Conservation (phyloP, 2,797 vertebrate species). For the Hylomyscus alleni region DNA sequence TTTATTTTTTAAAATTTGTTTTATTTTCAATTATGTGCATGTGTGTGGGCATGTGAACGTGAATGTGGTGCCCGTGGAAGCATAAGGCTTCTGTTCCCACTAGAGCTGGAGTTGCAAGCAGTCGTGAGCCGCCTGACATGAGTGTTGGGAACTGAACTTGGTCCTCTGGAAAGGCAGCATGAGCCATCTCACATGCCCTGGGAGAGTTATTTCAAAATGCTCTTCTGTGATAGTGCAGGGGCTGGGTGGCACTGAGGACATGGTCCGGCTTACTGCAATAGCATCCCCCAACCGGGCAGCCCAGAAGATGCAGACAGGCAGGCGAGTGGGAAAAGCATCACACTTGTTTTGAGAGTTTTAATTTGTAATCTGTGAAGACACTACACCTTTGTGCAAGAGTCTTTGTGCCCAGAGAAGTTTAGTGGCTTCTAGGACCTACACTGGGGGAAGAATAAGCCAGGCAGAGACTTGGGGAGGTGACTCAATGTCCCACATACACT, state of each 20-base stretch:
- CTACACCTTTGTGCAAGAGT: background rate
- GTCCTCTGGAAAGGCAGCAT: background rate
- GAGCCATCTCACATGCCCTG: background rate
- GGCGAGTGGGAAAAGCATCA: background rate
- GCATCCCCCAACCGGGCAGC: background rate
- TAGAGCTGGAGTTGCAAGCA: background rate
- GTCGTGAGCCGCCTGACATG: fast-evolving
- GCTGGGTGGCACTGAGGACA: background rate
- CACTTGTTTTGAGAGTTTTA: background rate
- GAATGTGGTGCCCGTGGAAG: background rate
- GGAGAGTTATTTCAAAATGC: background rate
- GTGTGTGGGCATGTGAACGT: no score
- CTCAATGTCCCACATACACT: background rate
- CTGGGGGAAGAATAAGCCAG: background rate
- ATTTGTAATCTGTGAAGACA: conserved; percentile 12
- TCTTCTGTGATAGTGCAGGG: background rate
- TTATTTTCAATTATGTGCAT: background rate
- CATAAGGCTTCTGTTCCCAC: background rate
- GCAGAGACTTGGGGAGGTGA: background rate
- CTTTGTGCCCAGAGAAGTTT: background rate
- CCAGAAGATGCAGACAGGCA: background rate
- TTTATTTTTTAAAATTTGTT: background rate
- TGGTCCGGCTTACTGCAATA: no score
- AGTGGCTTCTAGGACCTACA: background rate
- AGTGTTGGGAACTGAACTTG: background rate